Evolutionary conservation across 2,113 vertebrate genomes (phyloP), one percentile per base, ranked within the genome.

Genomic region (Tringa solitaria): DNA sequence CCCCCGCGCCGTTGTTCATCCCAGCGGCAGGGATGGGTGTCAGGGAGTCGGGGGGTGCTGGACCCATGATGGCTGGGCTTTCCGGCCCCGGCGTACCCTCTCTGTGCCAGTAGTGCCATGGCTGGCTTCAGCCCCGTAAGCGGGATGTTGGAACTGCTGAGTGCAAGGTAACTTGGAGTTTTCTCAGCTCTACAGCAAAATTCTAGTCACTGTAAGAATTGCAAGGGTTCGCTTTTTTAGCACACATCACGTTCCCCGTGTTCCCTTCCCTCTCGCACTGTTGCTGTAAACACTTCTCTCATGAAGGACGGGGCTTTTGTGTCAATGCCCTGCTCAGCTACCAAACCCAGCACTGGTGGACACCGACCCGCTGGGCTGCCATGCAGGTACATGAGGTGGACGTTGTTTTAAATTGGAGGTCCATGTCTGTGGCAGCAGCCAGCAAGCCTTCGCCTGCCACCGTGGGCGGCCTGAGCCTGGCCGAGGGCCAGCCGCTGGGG

Each of bases 1-100:
- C 26, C 63, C 46, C 39, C 1, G 2, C 0, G 2, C 79, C 0
- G 0, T 4, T 35, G 4, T 11, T 59, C n/a, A 4, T 77, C n/a
- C 72, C 18, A 0, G 56, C 0, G 1, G 57, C 61, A 45, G 65
- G 67, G 37, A 21, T 35, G 54, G 3, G 0, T 45, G 73, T 4
- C 3, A 1, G n/a, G 43, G 53, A 61, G 35, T 6, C 1, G 67
- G 46, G 26, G 4, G 22, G 17, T 77, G 69, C 87, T 73, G 77
- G 78, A 70, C 4, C 21, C 3, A 14, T 7, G 30, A 19, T 54
- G 61, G 18, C 51, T 81, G 51, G 50, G 46, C 63, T 63, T 67
- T 70, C 68, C 60, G 74, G 82, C 64, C 65, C 48, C 13, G 3
- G 27, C 4, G 0, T 64, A 57, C 20, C 69, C 80, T 48, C 30